These are phyloP conservation scores for Eulemur rufifrons DNA, from an alignment of 2,113 vertebrate species.

Conservation along the genomic window DNA sequence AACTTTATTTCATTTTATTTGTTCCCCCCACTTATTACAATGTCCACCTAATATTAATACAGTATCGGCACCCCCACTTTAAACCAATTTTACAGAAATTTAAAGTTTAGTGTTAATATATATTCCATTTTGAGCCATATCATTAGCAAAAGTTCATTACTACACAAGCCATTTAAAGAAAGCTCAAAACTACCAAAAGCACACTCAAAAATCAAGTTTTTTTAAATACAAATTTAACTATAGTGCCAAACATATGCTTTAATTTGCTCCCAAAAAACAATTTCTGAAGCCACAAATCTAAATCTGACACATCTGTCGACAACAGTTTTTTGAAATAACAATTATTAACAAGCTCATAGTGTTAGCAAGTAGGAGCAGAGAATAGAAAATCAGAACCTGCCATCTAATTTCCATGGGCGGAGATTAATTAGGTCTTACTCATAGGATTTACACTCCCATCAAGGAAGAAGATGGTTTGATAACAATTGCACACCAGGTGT, in stretches of 20 bases:
- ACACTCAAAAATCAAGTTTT: slow-evolving; percentile 47
- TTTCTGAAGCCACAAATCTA: slow-evolving; percentile 63
- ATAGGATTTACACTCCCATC: slow-evolving; percentile 36
- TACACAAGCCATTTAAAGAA: slow-evolving; percentile 63
- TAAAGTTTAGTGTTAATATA: slow-evolving; percentile 43
- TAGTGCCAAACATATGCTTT: slow-evolving; percentile 47
- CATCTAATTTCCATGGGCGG: slow-evolving; percentile 52
- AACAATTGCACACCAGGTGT: neutral
- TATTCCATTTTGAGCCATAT: slow-evolving; percentile 30
- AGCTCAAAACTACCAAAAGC: slow-evolving; percentile 60
- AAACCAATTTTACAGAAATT: slow-evolving; percentile 45
- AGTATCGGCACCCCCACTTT: slow-evolving; percentile 40
- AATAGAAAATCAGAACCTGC: slow-evolving; percentile 49
- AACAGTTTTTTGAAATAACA: slow-evolving; percentile 27
- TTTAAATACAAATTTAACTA: slow-evolving; percentile 56
- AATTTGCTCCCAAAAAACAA: slow-evolving; percentile 44
- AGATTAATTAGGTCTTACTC: slow-evolving; percentile 22
- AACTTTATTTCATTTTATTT: slow-evolving; percentile 74
- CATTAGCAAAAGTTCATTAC: slow-evolving; percentile 61
- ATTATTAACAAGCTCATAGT: slow-evolving; percentile 31
- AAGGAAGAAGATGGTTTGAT: slow-evolving; percentile 22
- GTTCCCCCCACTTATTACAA: slow-evolving; percentile 35
- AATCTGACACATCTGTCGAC: slow-evolving; percentile 41
- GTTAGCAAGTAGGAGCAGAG: slow-evolving; percentile 32
- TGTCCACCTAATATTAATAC: slow-evolving; percentile 49